These are phyloP conservation scores for Dinoponera quadriceps DNA, from an alignment of 1,140 invertebrate species.

Conservation along the genomic window DNA sequence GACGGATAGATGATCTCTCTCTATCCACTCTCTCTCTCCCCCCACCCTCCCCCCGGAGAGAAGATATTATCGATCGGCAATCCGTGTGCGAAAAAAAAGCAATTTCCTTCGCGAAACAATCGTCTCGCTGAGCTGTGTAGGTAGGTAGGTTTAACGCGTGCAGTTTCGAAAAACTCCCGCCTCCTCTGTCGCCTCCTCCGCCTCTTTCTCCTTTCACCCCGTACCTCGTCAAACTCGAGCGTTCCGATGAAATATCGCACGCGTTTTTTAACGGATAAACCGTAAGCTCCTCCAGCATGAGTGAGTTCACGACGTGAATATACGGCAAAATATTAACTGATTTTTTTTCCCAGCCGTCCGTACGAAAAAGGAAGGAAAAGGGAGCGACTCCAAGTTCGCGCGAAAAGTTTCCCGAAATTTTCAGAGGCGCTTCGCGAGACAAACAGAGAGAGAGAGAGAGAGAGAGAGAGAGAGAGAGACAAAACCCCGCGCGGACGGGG, in stretches of 20 bases:
- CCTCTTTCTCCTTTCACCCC: not conserved
- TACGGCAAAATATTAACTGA: conserved; percentile 58
- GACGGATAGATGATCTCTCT: conserved; percentile 11
- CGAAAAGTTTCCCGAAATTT: conserved; percentile 49
- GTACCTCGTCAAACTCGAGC: conserved; percentile 24
- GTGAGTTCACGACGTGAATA: conserved; percentile 56
- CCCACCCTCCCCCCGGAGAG: not conserved
- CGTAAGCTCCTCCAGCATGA: conserved; percentile 49
- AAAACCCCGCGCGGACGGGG: not conserved
- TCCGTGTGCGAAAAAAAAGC: conserved; percentile 53
- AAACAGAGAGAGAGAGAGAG: conserved; percentile 5
- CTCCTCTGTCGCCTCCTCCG: not conserved
- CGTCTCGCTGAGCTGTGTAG: conserved; percentile 40
- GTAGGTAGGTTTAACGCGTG: conserved; percentile 46
- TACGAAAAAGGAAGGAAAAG: conserved; percentile 14
- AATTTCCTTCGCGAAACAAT: conserved; percentile 58
- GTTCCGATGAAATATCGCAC: conserved; percentile 52
- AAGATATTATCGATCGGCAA: conserved; percentile 34
- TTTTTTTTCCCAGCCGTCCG: conserved; percentile 17
- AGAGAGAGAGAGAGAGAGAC: conserved; percentile 4
- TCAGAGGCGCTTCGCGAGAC: not conserved
- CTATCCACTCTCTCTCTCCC: no score
- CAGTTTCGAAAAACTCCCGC: conserved; percentile 41
- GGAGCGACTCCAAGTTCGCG: conserved; percentile 35
- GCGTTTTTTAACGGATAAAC: conserved; percentile 60